These are phyloP conservation scores for Vicugna pacos DNA, from an alignment of 2,113 vertebrate genomes.

Conservation along the genomic window DNA sequence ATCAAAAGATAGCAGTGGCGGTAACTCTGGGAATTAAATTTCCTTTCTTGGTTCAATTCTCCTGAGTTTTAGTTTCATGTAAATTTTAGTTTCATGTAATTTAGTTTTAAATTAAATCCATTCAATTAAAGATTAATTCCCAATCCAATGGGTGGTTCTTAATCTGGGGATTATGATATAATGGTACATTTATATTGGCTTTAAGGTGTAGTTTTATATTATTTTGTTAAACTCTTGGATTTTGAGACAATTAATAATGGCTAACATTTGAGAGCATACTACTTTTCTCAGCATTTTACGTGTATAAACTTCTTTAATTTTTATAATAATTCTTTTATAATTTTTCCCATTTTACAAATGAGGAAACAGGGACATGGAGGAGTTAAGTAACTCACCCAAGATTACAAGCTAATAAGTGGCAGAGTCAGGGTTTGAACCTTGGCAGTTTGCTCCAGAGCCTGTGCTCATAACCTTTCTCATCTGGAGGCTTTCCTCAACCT, in stretches of 20 bases:
- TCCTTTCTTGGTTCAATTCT: not conserved
- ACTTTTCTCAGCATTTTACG: not conserved
- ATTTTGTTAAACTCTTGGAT: not conserved
- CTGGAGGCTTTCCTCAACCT: not conserved
- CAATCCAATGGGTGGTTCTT: not conserved
- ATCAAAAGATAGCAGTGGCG: not conserved
- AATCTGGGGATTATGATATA: not conserved
- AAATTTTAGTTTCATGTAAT: not conserved
- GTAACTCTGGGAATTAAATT: not conserved
- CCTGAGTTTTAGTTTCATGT: not conserved
- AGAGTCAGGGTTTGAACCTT: not conserved
- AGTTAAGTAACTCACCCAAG: not conserved
- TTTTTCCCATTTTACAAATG: not conserved
- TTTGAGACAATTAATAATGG: not conserved
- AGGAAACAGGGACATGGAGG: not conserved
- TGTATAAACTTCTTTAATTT: not conserved
- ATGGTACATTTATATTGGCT: not conserved
- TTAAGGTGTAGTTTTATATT: not conserved
- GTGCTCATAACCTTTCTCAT: not conserved
- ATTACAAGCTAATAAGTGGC: not conserved
- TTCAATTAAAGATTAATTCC: not conserved
- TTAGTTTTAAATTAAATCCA: not conserved
- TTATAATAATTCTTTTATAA: not conserved
- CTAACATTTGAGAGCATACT: not conserved
- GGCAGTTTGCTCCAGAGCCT: not conserved